Conservation (phyloP, 1,140 invertebrate genomes). For the Drosophila athabasca region DNA sequence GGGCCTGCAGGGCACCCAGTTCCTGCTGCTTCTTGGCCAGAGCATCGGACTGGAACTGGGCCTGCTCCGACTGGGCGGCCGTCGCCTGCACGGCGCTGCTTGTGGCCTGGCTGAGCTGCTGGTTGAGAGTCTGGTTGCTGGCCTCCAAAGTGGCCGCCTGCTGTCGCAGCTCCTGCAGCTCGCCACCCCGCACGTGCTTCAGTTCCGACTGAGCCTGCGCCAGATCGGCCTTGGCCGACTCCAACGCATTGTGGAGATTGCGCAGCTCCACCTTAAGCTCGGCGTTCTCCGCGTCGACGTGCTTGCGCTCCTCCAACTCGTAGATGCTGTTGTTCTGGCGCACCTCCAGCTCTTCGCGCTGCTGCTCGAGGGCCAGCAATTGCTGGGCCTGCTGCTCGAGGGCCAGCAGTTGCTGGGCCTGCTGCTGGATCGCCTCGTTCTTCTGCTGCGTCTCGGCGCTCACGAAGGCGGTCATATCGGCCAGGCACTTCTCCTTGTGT, state of each 20-base stretch:
- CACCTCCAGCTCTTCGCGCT: constrained; percentile 76
- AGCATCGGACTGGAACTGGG: constrained; percentile 49
- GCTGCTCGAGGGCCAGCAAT: constrained; percentile 62
- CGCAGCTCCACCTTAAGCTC: constrained; percentile 73
- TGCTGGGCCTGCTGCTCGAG: constrained; percentile 66
- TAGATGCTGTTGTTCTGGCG: constrained; percentile 76
- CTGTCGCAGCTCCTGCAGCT: constrained; percentile 60
- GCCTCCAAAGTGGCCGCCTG: constrained; percentile 39
- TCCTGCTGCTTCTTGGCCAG: constrained; percentile 46
- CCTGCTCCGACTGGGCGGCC: constrained; percentile 64
- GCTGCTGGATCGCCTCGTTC: constrained; percentile 66
- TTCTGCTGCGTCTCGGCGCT: constrained; percentile 73
- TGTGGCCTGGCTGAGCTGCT: constrained; percentile 53
- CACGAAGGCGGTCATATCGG: constrained; percentile 69
- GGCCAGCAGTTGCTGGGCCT: constrained; percentile 57
- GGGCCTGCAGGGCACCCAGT: constrained; percentile 41
- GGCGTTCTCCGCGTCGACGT: constrained; percentile 67
- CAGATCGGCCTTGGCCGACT: constrained; percentile 61
- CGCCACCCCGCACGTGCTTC: constrained; percentile 49
- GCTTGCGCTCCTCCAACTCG: constrained; percentile 74
- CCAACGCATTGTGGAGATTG: constrained; percentile 69
- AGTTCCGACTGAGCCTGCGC: constrained; percentile 55
- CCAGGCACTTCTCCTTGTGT: constrained; percentile 74
- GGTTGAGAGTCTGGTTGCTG: constrained; percentile 44
- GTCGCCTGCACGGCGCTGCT: constrained; percentile 47